Conservation (phyloP, 2,888 invertebrate species). For the Hydroisotoma schaefferi region DNA sequence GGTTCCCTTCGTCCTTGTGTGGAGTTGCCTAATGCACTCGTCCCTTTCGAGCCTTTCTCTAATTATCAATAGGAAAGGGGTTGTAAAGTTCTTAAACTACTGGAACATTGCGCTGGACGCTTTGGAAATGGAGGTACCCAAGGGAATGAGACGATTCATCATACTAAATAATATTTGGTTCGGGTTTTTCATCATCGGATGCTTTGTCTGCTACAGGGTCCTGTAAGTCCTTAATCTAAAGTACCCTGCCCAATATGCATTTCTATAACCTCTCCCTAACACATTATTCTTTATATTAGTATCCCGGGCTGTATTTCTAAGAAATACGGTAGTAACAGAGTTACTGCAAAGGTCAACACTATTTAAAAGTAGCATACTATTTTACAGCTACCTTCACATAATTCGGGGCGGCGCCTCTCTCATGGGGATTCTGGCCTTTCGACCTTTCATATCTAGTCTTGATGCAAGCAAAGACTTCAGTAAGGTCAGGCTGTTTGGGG, state of each 20-base stretch:
- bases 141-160: slow-evolving; percentile 29
- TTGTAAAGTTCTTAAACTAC: slow-evolving; percentile 38
- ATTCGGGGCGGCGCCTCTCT: slow-evolving; percentile 32
- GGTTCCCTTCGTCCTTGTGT: slow-evolving; percentile 44
- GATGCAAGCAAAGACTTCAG: neutral
- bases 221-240: no score
- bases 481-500: slow-evolving; percentile 27
- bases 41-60: slow-evolving; percentile 36
- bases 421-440: slow-evolving; percentile 31
- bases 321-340: no score
- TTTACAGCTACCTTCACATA: slow-evolving; percentile 19
- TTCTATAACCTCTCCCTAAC: no score
- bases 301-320: no score
- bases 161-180: slow-evolving; percentile 23
- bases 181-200: no score
- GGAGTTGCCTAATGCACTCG: slow-evolving; percentile 44
- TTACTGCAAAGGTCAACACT: no score
- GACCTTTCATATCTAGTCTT: slow-evolving; percentile 25
- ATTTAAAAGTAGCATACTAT: neutral
- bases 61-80: slow-evolving; percentile 27
- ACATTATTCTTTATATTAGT: no score
- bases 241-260: no score
- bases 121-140: slow-evolving; percentile 27
- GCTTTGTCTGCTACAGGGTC: no score
- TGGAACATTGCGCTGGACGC: slow-evolving; percentile 39